Conservation (phyloP, 2,888 invertebrate species). For the Agonopterix arenella region DNA sequence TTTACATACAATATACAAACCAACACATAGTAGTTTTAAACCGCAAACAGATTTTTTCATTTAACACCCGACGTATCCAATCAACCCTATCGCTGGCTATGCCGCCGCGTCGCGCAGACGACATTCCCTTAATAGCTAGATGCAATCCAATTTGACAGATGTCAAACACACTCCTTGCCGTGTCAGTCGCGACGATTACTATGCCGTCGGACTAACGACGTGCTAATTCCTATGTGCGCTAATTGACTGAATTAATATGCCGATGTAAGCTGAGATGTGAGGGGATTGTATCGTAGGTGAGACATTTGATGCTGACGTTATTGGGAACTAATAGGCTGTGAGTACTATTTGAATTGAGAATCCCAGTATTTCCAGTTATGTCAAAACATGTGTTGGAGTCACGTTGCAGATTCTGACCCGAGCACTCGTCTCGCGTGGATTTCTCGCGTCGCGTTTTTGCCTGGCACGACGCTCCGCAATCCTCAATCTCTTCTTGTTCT, state of each 20-base stretch:
- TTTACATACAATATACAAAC: no score
- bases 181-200: constrained; percentile 56
- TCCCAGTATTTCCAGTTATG: no score
- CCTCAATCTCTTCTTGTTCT: no score
- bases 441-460: no score
- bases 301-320: background rate
- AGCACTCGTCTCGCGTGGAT: no score
- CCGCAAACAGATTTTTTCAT: no score
- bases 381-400: no score
- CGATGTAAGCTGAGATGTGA: constrained; percentile 35
- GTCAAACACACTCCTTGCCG: constrained; percentile 68
- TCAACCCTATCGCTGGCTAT: constrained; percentile 19
- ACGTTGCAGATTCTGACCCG: no score
- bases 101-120: constrained; percentile 22
- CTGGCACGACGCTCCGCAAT: no score
- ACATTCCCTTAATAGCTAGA: constrained; percentile 66
- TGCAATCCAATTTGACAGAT: constrained; percentile 73
- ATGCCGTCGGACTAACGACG: constrained; percentile 48
- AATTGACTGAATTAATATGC: constrained; percentile 44
- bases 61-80: constrained; percentile 25
- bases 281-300: background rate
- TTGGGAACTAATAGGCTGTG: no score
- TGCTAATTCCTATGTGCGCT: constrained; percentile 26
- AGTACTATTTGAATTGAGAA: no score
- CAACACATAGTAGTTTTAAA: no score